A percentile compares a stretch with the other conserved stretches of the same genome.
Evolutionary conservation across 2,113 vertebrate species (phyloP).

Genomic region (Rhodinocichla rosea): DNA sequence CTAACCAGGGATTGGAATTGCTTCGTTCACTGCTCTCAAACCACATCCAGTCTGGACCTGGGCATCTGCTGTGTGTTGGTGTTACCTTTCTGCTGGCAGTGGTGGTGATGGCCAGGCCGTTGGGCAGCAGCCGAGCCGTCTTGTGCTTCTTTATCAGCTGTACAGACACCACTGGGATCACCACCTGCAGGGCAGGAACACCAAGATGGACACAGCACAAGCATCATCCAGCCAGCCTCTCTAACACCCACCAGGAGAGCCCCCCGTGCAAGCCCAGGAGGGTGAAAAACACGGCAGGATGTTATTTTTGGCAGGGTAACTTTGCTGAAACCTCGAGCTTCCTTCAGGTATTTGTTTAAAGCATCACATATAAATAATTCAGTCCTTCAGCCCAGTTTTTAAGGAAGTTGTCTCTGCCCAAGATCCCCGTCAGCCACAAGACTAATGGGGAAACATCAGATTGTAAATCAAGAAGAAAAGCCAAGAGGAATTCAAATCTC

Average conservation of each 20-base stretch:
- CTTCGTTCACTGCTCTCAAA: background rate
- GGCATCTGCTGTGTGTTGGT: background rate
- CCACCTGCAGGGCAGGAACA: conserved; percentile 74
- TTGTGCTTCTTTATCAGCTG: conserved; percentile 95
- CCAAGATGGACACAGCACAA: background rate
- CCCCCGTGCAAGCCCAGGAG: background rate
- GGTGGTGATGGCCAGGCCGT: conserved; percentile 92
- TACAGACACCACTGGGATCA: conserved; percentile 87
- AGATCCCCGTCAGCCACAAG: background rate
- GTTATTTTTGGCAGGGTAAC: background rate
- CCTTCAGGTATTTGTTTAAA: conserved; percentile 1
- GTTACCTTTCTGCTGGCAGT: conserved; percentile 88
- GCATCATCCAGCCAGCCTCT: no score
- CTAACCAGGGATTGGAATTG: fast-evolving
- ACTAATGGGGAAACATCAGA: background rate
- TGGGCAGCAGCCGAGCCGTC: conserved; percentile 90
- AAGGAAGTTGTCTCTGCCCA: background rate
- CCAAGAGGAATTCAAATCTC: background rate
- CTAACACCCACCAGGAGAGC: background rate
- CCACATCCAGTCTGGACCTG: fast-evolving
- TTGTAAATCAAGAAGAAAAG: background rate
- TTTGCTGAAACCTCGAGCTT: background rate
- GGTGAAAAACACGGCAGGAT: background rate
- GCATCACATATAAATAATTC: conserved; percentile 23
- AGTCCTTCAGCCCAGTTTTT: conserved; percentile 14